Evolutionary conservation across 2,797 vertebrate species (phyloP).

Genomic region (Lepilemur ruficaudatus): DNA sequence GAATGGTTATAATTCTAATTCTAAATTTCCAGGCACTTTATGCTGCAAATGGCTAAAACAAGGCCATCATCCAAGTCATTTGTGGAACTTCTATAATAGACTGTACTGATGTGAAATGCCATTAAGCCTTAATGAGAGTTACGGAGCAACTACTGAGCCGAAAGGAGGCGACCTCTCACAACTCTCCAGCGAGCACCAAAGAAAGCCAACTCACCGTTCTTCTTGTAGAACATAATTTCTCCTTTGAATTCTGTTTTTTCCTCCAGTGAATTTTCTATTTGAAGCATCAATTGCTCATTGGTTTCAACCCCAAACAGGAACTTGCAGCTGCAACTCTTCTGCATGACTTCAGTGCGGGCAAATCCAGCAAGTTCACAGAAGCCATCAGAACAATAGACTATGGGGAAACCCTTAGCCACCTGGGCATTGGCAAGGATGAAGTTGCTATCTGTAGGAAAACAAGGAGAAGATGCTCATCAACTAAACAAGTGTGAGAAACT

Average conservation of each 20-base stretch:
- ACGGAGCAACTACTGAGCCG: background rate
- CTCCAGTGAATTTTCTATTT: slow-evolving; percentile 93
- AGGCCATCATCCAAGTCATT: background rate
- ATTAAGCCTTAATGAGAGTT: background rate
- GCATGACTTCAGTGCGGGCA: slow-evolving; percentile 97
- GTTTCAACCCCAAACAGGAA: slow-evolving; percentile 96
- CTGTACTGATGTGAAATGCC: background rate
- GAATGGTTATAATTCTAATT: background rate
- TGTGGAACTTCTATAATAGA: background rate
- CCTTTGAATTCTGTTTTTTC: slow-evolving; percentile 97
- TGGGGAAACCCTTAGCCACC: slow-evolving; percentile 96
- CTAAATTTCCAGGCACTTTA: background rate
- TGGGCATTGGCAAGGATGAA: slow-evolving; percentile 99
- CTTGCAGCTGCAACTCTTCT: slow-evolving; percentile 97
- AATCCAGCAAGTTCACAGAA: slow-evolving; percentile 98
- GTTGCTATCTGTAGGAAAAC: slow-evolving; percentile 93
- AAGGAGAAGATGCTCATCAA: slow-evolving; percentile 53
- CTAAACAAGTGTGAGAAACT: slow-evolving; percentile 22
- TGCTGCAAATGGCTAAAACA: background rate
- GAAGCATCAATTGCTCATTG: slow-evolving; percentile 93
- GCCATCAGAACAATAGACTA: slow-evolving; percentile 99
- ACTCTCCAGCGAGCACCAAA: background rate
- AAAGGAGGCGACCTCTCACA: slow-evolving; percentile 23
- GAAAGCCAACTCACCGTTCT: slow-evolving; percentile 89
- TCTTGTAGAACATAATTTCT: slow-evolving; percentile 98